Conservation (phyloP, 2,113 vertebrate species). For the Thunnus thynnus region DNA sequence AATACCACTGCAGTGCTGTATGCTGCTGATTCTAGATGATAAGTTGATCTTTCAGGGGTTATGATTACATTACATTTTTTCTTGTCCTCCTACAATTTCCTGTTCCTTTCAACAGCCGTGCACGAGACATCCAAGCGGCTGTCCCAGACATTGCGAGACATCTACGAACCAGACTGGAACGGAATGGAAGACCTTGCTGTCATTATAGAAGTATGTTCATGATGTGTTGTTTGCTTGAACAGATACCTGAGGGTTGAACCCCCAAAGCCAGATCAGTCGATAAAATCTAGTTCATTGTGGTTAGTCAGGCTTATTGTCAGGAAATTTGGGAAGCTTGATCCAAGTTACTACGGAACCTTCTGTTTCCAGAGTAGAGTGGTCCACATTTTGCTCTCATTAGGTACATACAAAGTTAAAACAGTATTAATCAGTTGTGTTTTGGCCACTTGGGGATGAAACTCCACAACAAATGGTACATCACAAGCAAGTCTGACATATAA, state of each 20-base stretch:
- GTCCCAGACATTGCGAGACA: conserved; percentile 90
- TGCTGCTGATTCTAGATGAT: conserved; percentile 26
- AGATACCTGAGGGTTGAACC: not conserved
- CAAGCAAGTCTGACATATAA: too few species aligned
- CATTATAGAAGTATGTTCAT: conserved; percentile 88
- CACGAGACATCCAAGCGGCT: conserved; percentile 92
- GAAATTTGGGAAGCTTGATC: not conserved
- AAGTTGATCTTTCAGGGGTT: not conserved
- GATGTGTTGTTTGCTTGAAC: not conserved
- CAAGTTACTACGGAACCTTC: not conserved
- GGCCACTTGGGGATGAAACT: too few species aligned
- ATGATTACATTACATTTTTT: conserved; percentile 15
- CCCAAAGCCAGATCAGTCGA: not conserved
- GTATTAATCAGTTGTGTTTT: too few species aligned
- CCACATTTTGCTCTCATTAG: too few species aligned
- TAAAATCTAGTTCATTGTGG: not conserved
- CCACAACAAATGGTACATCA: too few species aligned
- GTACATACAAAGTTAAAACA: too few species aligned
- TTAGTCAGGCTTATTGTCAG: not conserved
- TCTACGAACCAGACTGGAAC: conserved; percentile 91
- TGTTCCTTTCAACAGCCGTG: conserved; percentile 83
- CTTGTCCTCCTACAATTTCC: not conserved
- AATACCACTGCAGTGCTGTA: conserved; percentile 10
- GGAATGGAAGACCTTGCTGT: conserved; percentile 87
- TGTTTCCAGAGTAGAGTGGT: not conserved